Base-by-base conservation (phyloP, 2,797 vertebrate species). In the Urocyon cinereoargenteus region DNA sequence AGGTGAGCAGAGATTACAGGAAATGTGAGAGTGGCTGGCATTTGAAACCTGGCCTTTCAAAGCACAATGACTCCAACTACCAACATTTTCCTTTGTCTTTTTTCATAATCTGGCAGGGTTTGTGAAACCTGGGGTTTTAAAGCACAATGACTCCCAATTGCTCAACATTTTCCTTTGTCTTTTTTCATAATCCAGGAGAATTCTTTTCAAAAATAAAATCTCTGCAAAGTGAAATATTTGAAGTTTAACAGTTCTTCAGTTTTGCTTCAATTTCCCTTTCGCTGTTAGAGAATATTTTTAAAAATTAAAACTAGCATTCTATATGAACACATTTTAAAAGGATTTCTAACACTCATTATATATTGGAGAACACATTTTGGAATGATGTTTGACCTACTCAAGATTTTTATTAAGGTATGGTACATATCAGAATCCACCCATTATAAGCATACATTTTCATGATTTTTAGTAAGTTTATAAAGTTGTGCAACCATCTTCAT, bases 211-310 rank as follows among this genome's bases (percentile, higher is more conserved):
- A 96, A 84, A 78, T 15, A 87, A 94, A 85, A 87, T 84, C 26
- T 59, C 61, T 95, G 75, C 2, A 86, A 86, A 64, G 82, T 90
- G 31, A 92, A 94, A 79, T 15, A 84, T 55, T 83, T 92, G n/a
- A 78, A 94, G 45, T 78, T 78, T 75, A 90, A 51, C 11, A 83
- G 72, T 83, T 92, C 11, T 24, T 77, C 21, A 78, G 26, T 92
- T 90, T 90, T 70, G 82, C 28, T 70, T 94, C n/a, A 68, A 73
- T 93, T 97, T 96, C 61, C 18, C 93, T 91, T 68, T 72, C 73
- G 91, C 57, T 88, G 73, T 68, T 77, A 82, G 68, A 89, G n/a
- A 16, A 78, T 12, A 6, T 13, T 57, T 79, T 73, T 5, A 62
- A 85, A 62, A 85, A 77, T 84, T 79, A 86, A 84, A 85, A 94